These are phyloP conservation scores for Cuniculus paca DNA, from an alignment of 2,797 vertebrate genomes.

Conservation along the genomic window DNA sequence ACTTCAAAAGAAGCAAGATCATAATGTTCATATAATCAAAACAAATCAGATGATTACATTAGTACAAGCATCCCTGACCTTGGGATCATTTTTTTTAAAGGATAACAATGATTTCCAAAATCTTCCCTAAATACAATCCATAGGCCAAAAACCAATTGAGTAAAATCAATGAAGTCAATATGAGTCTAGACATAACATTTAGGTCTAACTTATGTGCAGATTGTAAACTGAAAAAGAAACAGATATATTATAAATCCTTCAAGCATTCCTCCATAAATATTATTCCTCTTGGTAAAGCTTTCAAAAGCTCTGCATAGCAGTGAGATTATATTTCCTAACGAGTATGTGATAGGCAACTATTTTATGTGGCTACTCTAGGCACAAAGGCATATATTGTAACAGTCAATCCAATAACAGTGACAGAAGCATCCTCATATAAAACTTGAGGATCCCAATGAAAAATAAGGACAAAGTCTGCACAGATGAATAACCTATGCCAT, in stretches of 20 bases:
- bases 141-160: conserved; percentile 47
- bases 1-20: conserved; percentile 53
- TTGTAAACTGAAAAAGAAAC: conserved; percentile 51
- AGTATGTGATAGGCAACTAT: background rate
- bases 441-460: conserved; percentile 39
- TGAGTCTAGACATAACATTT: conserved; percentile 25
- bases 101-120: conserved; percentile 48
- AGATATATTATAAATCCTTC: background rate
- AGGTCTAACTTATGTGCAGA: conserved; percentile 23
- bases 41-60: conserved; percentile 36
- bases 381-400: background rate
- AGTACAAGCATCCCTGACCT: conserved; percentile 19
- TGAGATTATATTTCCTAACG: conserved; percentile 46
- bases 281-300: conserved; percentile 49
- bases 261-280: conserved; percentile 22
- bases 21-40: conserved; percentile 48
- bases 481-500: background rate
- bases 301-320: conserved; percentile 1
- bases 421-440: conserved; percentile 25
- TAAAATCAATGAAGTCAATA: conserved; percentile 59
- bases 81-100: conserved; percentile 21
- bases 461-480: conserved; percentile 16
- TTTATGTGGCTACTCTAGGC: background rate
- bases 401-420: background rate
- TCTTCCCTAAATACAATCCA: conserved; percentile 39